A percentile compares a stretch with the other conserved stretches of the same genome.
Conservation (phyloP, 2,888 invertebrate genomes). For the Rhingia rostrata region DNA sequence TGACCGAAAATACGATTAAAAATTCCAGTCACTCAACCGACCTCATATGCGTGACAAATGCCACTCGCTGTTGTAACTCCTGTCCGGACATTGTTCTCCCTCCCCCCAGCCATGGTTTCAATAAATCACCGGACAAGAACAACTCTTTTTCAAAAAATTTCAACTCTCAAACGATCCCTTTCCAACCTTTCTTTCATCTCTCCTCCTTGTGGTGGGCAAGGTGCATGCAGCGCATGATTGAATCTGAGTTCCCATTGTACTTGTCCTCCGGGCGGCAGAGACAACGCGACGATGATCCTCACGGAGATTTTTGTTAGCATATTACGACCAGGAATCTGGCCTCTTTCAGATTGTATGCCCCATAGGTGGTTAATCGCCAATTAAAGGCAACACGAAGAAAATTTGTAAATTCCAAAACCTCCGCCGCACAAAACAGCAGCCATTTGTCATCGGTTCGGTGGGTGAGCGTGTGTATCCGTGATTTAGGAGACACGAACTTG, state of each 20-base stretch:
- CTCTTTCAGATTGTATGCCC: conserved; percentile 24
- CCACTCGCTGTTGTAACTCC: conserved; percentile 53
- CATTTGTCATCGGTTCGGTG: conserved; percentile 64
- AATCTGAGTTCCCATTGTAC: conserved; percentile 46
- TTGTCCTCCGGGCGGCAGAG: neutral
- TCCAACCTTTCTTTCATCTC: conserved; percentile 19
- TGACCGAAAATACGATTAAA: conserved; percentile 18
- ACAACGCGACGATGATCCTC: conserved; percentile 40
- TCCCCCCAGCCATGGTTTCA: conserved; percentile 10
- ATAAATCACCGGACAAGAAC: conserved; percentile 61
- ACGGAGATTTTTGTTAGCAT: conserved; percentile 2
- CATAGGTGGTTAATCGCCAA: conserved; percentile 82
- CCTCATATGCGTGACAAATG: conserved; percentile 47
- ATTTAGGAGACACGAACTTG: conserved; percentile 53
- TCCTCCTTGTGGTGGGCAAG: neutral
- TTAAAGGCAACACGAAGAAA: conserved; percentile 81
- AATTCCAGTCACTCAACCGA: neutral
- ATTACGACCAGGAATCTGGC: conserved; percentile 7
- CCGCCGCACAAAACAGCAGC: conserved; percentile 37
- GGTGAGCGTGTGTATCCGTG: conserved; percentile 19
- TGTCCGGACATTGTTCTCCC: conserved; percentile 39
- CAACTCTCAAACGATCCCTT: conserved; percentile 34
- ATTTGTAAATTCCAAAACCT: conserved; percentile 79
- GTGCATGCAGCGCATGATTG: conserved; percentile 20
- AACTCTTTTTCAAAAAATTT: conserved; percentile 33